These are phyloP conservation scores for Sprattus sprattus DNA, from an alignment of 2,113 vertebrate species.

Conservation along the genomic window DNA sequence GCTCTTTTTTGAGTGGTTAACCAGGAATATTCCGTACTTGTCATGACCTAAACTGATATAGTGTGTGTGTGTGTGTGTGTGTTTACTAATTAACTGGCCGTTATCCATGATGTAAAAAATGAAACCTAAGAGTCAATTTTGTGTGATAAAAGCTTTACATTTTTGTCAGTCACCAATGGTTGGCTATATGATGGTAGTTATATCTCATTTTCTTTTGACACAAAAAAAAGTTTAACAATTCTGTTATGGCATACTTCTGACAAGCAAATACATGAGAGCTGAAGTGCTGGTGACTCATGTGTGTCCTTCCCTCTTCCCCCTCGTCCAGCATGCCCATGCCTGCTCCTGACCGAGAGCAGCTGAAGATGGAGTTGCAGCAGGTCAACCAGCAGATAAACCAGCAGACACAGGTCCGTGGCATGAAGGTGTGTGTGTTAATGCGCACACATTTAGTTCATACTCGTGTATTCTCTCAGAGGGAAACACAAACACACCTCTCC, in stretches of 20 bases:
- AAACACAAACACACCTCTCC: not conserved
- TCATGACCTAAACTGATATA: not conserved
- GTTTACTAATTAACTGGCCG: too few relatives aligned
- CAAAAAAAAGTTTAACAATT: too few relatives aligned
- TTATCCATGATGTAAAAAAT: too few relatives aligned
- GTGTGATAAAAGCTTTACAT: too few relatives aligned
- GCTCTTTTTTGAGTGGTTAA: not conserved
- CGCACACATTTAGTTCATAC: too few relatives aligned
- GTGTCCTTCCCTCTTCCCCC: not conserved
- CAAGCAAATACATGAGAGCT: not conserved
- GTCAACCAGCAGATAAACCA: conserved; percentile 97
- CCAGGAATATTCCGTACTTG: not conserved
- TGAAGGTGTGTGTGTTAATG: conserved; percentile 65
- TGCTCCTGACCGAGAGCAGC: conserved; percentile 84
- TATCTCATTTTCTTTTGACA: not conserved
- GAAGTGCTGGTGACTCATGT: not conserved
- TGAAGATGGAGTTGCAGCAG: conserved; percentile 94
- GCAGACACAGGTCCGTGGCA: conserved; percentile 87
- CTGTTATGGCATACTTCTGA: not conserved
- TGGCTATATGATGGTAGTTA: not conserved
- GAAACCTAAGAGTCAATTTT: too few relatives aligned
- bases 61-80: not conserved
- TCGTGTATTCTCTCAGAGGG: conserved; percentile 57
- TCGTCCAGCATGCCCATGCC: conserved; percentile 74
- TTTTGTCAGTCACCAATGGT: not conserved